A percentile compares a stretch with the other conserved stretches of the same genome.
Conservation (phyloP, 1,140 invertebrate genomes). For the Diuraphis noxia region DNA sequence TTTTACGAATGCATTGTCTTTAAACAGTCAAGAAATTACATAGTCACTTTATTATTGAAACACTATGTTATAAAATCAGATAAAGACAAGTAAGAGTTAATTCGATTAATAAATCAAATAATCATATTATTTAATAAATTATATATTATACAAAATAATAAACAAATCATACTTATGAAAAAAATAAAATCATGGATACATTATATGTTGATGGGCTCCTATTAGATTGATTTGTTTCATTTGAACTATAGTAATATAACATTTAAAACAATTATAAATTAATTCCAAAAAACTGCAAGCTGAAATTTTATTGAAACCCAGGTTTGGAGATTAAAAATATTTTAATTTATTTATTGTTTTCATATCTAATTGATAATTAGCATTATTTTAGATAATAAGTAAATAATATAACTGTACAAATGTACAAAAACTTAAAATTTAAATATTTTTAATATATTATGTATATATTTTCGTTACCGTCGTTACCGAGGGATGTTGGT, state of each 20-base stretch:
- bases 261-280: background rate
- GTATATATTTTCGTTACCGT: no score
- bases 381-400: background rate
- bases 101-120: background rate
- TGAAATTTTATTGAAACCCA: no score
- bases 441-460: background rate
- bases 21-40: background rate
- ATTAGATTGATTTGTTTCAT: background rate
- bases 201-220: background rate
- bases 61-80: background rate
- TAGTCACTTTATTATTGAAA: background rate
- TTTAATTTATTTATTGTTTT: no score
- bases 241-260: background rate
- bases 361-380: background rate
- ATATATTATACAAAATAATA: background rate
- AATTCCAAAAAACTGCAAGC: background rate
- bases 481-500: background rate
- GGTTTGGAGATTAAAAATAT: no score
- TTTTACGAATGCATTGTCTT: constrained; percentile 4
- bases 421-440: background rate
- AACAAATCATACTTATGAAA: background rate
- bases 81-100: background rate
- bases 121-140: background rate
- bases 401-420: no score
- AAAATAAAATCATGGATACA: background rate